Evolutionary conservation across 2,888 invertebrate species (phyloP), one percentile per base, ranked within the genome.

Genomic region (Morpho achilles): DNA sequence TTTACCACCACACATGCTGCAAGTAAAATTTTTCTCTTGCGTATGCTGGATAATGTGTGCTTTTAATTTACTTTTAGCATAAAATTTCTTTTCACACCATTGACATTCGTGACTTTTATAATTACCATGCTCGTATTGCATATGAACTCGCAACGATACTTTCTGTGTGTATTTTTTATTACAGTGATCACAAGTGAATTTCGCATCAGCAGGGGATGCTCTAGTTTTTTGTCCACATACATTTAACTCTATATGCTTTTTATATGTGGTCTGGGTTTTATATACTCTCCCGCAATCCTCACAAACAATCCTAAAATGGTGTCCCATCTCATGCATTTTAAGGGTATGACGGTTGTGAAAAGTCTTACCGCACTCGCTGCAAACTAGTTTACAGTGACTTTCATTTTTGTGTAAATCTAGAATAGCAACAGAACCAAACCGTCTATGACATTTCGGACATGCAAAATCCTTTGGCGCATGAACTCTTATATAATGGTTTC

Each of bases 11-110:
- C 87, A 87, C 4, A 74, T 67, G 0, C 67, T 66, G 63, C 87
- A 87, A 16, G 59, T 63, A 53, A 82, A 87, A 10, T 86, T 86
- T 61, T 77, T 81, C 47, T 87, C 87, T 61, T 74, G 79, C 4
- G 87, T 87, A 59, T 87, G 87, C 66, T 84, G 87, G 0, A 87
- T 82, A 16, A 81, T 79, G 32, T 87, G 87, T 2, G 84, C 85
- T 67, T 84, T 84, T 9, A 87, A 64, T 52, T 84, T 69, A 66
- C 87, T 87, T 46, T 79, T 78, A 0, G 84, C 83, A 75, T 80
- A 84, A 64, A 87, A 87, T 42, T 81, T 87, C 55, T 87, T 87
- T 1, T 80, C 75, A 50, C 87, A 87, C 79, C 82, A 84, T 67
- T 82, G 75, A 61, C 87, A 87, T 16, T 79, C 71, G 66, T 82